A percentile compares a stretch with the other conserved stretches of the same genome.
Evolutionary conservation across 2,888 invertebrate genomes (phyloP).

Genomic region (Thereva unica): DNA sequence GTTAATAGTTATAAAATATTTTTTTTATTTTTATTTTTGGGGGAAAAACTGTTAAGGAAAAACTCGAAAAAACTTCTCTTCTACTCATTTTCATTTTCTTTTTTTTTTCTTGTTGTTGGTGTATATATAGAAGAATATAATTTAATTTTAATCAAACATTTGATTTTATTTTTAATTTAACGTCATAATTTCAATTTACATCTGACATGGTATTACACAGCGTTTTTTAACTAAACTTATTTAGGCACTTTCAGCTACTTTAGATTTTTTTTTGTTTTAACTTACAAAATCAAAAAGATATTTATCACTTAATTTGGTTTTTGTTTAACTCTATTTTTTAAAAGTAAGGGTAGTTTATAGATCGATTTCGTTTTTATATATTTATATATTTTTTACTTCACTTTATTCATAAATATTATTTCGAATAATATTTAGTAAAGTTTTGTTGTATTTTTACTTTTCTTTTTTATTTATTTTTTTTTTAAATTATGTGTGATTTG

Average conservation of each 20-base stretch:
- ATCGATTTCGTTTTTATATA: constrained; percentile 23
- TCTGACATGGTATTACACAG: constrained; percentile 26
- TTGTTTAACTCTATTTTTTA: constrained; percentile 29
- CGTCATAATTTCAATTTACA: constrained; percentile 17
- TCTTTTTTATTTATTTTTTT: constrained; percentile 14
- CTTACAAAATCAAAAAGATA: constrained; percentile 36
- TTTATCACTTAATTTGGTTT: constrained; percentile 32
- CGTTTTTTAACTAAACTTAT: constrained; percentile 11
- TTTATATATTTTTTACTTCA: neutral
- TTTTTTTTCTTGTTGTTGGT: neutral
- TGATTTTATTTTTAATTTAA: neutral
- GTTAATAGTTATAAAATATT: constrained; percentile 13
- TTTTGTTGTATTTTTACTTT: constrained; percentile 16
- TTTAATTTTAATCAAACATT: too few species aligned
- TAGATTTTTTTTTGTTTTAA: constrained; percentile 17
- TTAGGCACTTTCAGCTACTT: constrained; percentile 37
- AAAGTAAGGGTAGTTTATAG: constrained; percentile 20
- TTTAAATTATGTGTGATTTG: constrained; percentile 35
- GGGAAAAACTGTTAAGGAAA: neutral
- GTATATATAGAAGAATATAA: too few species aligned
- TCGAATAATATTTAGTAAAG: constrained; percentile 34
- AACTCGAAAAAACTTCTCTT: constrained; percentile 12
- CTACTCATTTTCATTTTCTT: constrained; percentile 4
- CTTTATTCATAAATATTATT: constrained; percentile 30
- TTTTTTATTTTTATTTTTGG: constrained; percentile 9